Evolutionary conservation across 2,888 invertebrate species (phyloP).

Genomic region (Macrophya alboannulata): DNA sequence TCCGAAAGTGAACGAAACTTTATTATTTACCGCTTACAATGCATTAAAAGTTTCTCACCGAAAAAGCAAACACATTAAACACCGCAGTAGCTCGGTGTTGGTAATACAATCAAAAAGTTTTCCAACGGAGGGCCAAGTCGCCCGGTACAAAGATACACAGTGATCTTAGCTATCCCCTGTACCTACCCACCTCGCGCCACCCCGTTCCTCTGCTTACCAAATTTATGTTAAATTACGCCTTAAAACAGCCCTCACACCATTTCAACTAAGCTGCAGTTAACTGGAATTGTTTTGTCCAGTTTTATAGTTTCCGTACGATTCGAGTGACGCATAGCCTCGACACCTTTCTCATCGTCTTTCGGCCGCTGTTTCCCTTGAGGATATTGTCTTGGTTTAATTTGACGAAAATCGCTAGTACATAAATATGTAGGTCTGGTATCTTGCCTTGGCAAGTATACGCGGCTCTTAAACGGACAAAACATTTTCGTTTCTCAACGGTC

Average conservation of each 20-base stretch:
- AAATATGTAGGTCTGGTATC: constrained; percentile 18
- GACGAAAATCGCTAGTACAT: constrained; percentile 24
- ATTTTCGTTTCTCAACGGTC: constrained; percentile 46
- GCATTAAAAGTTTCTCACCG: constrained; percentile 58
- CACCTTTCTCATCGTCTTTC: background rate
- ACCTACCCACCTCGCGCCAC: constrained; percentile 28
- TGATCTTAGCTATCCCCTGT: constrained; percentile 51
- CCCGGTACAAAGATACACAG: constrained; percentile 59
- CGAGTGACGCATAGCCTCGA: constrained; percentile 11
- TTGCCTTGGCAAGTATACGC: background rate
- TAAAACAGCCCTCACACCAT: constrained; percentile 53
- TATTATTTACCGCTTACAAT: constrained; percentile 59
- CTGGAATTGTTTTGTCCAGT: constrained; percentile 57
- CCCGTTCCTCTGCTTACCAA: constrained; percentile 55
- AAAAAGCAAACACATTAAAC: constrained; percentile 59
- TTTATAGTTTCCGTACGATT: constrained; percentile 51
- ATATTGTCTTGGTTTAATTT: constrained; percentile 27
- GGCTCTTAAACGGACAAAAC: constrained; percentile 53
- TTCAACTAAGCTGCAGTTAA: constrained; percentile 35
- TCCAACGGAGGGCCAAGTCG: constrained; percentile 45
- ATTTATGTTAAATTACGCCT: constrained; percentile 59
- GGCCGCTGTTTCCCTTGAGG: background rate
- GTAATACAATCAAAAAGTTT: constrained; percentile 60
- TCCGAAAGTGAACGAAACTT: constrained; percentile 54
- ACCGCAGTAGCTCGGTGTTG: constrained; percentile 53